Evolutionary conservation across 2,888 invertebrate genomes (phyloP).

Genomic region (Nematopogon swammerdamellus): DNA sequence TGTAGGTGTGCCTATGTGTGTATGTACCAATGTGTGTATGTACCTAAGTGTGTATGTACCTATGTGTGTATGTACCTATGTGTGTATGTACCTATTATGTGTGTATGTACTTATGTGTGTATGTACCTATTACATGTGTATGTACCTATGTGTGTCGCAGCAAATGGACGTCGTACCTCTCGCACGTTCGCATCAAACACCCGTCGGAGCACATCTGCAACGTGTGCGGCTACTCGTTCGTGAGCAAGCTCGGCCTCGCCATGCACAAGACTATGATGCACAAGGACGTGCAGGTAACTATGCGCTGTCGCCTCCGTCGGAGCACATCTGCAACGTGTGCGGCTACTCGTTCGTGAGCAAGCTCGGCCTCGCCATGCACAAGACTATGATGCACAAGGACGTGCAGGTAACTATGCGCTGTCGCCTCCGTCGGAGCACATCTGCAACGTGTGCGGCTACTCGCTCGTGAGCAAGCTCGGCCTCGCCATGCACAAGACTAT

Average conservation of each 20-base stretch:
- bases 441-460: too few relatives aligned
- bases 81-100: too few relatives aligned
- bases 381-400: conserved; percentile 44
- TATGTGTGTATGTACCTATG: too few relatives aligned
- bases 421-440: too few relatives aligned
- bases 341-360: conserved; percentile 25
- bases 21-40: too few relatives aligned
- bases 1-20: too few relatives aligned
- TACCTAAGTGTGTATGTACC: too few relatives aligned
- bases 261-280: conserved; percentile 47
- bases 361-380: background rate
- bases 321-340: conserved; percentile 40
- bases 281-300: conserved; percentile 27
- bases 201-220: conserved; percentile 44
- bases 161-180: conserved; percentile 43
- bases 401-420: too few relatives aligned
- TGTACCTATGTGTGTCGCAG: conserved; percentile 16
- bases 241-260: conserved; percentile 37
- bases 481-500: too few relatives aligned
- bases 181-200: conserved; percentile 45
- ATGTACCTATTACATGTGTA: too few relatives aligned
- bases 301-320: conserved; percentile 33
- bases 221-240: conserved; percentile 43
- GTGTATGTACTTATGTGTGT: too few relatives aligned
- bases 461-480: too few relatives aligned